Evolutionary conservation across 2,888 invertebrate species (phyloP), one percentile per base, ranked within the genome.

Genomic region (Eupithecia vulgata): DNA sequence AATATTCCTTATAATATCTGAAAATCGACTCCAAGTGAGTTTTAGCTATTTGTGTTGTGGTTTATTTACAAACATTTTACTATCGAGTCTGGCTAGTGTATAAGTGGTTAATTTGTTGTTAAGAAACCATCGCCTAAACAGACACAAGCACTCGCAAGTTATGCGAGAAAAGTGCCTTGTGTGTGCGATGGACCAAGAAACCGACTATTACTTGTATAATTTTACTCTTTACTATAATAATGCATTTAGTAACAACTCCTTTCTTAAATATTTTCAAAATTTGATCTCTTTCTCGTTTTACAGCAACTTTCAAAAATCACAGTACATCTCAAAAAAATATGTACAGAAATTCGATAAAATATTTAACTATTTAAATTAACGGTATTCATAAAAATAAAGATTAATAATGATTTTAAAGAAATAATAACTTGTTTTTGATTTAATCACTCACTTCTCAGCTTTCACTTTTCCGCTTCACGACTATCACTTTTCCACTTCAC

Each of bases 401-500:
- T 5, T 52, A 25, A 17, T 45, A n/a, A n/a, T n/a, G 21, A 25
- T 52, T 52, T 52, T 48, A 1, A 52, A 52, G 12, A 52, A 25
- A 25, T 10, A 25, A 52, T 57, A 57, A 57, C 25, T 25, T 57
- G 57, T 25, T 25, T 25, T 57, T 12, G 57, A 57, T 57, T 57
- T 12, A 13, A 45, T 25, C 57, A 12, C 4, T 21, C 21, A 48
- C 10, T 21, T 52, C 12, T 48, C 15, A 59, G 30, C 7, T 61
- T 15, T 34, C 61, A 61, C 61, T 61, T 61, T 17, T 61, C 61
- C 61, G 34, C 61, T 34, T 34, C 42, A 21, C 42, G n/a, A n/a
- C 45, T 67, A n/a, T 48, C 67, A 34, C 30, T 45, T 48, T 48
- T 67, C 10, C n/a, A 17, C 45, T 45, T 30, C n/a, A 13, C 13